These are phyloP conservation scores for Temnothorax unifasciatus DNA, from an alignment of 2,888 invertebrate species.

Conservation along the genomic window DNA sequence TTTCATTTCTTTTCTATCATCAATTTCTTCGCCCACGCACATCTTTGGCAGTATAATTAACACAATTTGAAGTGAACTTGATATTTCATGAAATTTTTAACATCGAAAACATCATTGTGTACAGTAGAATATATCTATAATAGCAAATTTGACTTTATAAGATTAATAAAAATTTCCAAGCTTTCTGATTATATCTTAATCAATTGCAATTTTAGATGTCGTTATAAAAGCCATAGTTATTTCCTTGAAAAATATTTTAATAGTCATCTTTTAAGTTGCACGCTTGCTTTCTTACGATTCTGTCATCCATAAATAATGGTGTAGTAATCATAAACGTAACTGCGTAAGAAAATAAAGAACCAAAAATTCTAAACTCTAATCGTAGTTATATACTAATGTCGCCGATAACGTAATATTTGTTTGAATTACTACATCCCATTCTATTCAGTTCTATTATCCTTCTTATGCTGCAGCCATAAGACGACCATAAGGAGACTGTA, in stretches of 20 bases:
- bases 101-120: neutral
- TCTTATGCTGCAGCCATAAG: neutral
- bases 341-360: neutral
- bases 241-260: neutral
- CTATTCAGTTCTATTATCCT: conserved; percentile 11
- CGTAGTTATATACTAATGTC: neutral
- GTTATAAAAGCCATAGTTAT: neutral
- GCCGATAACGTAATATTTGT: conserved; percentile 1
- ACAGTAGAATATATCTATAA: neutral
- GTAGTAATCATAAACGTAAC: neutral
- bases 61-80: neutral
- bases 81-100: conserved; percentile 18
- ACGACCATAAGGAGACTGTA: conserved; percentile 3
- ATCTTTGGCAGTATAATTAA: neutral
- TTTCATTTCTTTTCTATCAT: neutral
- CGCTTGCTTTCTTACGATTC: neutral
- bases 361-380: neutral
- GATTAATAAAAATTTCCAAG: neutral
- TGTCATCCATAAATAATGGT: neutral
- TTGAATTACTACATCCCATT: neutral
- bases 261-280: neutral
- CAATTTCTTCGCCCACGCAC: neutral
- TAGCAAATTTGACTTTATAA: neutral
- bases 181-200: neutral
- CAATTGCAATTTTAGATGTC: neutral